Base-by-base conservation (phyloP, 2,888 invertebrate species). In the Cynaeus angustus region DNA sequence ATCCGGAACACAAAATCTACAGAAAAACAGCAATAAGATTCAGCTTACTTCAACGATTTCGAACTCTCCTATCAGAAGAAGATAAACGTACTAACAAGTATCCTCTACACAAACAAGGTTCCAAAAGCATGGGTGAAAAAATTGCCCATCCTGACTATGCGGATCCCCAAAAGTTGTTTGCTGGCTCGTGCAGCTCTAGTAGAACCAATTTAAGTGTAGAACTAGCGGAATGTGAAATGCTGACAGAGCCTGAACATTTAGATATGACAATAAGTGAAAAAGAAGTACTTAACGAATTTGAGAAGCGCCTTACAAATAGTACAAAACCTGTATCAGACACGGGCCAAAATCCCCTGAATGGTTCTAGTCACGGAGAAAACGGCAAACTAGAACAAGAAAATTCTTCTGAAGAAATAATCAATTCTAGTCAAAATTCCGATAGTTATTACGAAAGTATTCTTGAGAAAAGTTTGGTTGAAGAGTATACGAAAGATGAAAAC, bases 91-190 rank as follows among this genome's bases (percentile, higher is more conserved):
- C 80, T 30, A 87, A 72, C 78, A 88, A 88, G 80, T 79, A 88
- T 16, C 88, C 89, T 10, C 86, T 90, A 69, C 92, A 93, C 79
- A 92, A 92, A 80, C 94, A 92, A 84, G 94, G 94, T 8, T 94
- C 95, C 75, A 92, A 93, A 74, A 89, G 91, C 69, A 89, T 95
- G 74, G 96, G 96, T 0, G 96, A 95, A 41, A 90, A 96, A 73
- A 94, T 97, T 81, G 96, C 96, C 0, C 91, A 94, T 75, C 91
- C 94, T 0, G 95, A 96, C 81, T 96, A 96, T 78, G 94, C 92
- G 0, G 94, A 95, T 82, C 95, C 95, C 0, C 89, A 91, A 55
- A 90, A 92, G 12, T 85, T 94, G 13, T 89, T 85, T 53, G 62
- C 74, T 8, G 78, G 76, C 41, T 79, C 80, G 1, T 65, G 78